phyloP scores from a whole-genome alignment of 1,140 invertebrate genomes.

The Drosophila novamexicana region DNA sequence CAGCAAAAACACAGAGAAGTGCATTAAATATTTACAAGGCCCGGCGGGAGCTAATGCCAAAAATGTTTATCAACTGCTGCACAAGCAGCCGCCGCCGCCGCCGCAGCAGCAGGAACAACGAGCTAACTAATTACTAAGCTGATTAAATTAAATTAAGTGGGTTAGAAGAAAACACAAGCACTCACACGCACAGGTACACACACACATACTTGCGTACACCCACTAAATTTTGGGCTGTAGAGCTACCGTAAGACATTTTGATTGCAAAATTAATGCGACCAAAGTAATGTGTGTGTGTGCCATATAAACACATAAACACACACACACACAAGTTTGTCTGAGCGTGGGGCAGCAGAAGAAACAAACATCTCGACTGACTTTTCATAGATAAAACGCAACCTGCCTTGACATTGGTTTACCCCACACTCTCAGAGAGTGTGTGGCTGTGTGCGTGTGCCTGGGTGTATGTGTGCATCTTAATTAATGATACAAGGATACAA shows the following conservation, averaged over 20 bases:
- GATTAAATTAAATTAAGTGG: conserved; percentile 48
- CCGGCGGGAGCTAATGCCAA: not conserved
- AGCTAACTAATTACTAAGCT: conserved; percentile 46
- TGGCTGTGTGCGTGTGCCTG: not conserved
- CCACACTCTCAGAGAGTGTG: not conserved
- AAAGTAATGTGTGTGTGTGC: conserved; percentile 16
- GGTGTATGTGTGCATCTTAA: conserved; percentile 41
- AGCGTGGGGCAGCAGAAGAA: not conserved
- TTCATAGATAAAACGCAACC: conserved; percentile 47
- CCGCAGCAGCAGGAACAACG: not conserved
- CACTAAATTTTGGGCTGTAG: not conserved
- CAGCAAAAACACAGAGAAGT: conserved; percentile 8
- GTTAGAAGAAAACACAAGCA: conserved; percentile 16
- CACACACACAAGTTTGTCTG: not conserved
- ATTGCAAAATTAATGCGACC: conserved; percentile 43
- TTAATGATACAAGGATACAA: conserved; percentile 56
- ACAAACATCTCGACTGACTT: conserved; percentile 17
- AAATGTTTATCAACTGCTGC: conserved; percentile 9
- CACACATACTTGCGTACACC: not conserved
- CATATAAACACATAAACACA: conserved; percentile 21
- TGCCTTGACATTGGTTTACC: conserved; percentile 12
- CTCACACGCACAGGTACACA: not conserved
- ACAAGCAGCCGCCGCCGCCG: not conserved
- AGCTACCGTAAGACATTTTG: conserved; percentile 20
- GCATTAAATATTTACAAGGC: conserved; percentile 32